Percentiles rank a stretch among this genome's conserved stretches.
Evolutionary conservation across 2,113 vertebrate species (phyloP).

Genomic region (Uria lomvia): DNA sequence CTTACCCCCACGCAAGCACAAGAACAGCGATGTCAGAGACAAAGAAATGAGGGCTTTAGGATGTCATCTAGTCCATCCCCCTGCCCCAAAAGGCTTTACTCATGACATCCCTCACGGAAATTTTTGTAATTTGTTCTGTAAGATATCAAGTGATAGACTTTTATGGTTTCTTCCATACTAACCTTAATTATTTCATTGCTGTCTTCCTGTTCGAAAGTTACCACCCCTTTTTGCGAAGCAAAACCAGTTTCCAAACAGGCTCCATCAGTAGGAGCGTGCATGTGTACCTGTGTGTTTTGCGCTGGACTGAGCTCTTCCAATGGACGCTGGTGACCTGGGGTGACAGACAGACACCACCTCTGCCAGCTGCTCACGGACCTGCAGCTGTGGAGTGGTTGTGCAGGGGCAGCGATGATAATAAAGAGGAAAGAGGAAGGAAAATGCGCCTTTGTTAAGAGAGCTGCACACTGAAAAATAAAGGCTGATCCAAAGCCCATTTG

Average conservation of each 20-base stretch:
- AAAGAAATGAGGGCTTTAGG: not conserved
- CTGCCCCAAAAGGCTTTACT: not conserved
- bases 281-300: not conserved
- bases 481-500: not conserved
- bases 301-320: not conserved
- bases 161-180: not conserved
- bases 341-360: not conserved
- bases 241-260: not conserved
- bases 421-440: not conserved
- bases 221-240: not conserved
- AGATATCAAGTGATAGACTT: not conserved
- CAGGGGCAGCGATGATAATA: not conserved
- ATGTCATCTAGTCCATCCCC: not conserved
- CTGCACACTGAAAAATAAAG: not conserved
- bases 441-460: not conserved
- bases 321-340: not conserved
- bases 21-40: not conserved
- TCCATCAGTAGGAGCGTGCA: rapidly evolving
- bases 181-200: not conserved
- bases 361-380: not conserved
- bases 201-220: not conserved
- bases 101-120: not conserved
- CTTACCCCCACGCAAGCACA: not conserved
- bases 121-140: not conserved
- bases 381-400: not conserved